phyloP scores from a whole-genome alignment of 2,888 invertebrate genomes.

The Drosophila nigricruria region DNA sequence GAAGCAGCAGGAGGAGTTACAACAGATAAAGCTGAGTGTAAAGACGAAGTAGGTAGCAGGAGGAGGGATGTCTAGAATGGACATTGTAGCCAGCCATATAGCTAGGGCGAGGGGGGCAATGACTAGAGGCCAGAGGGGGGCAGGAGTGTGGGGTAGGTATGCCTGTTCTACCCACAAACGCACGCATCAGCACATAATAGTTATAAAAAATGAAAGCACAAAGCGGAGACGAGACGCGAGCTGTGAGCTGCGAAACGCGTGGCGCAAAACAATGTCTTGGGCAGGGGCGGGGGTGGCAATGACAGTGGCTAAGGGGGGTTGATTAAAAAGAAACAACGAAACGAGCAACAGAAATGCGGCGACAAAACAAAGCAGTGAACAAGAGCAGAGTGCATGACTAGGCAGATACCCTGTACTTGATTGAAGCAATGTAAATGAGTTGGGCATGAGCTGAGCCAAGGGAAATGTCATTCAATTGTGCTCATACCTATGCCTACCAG shows the following conservation, averaged over 20 bases:
- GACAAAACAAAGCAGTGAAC: slow-evolving; percentile 19
- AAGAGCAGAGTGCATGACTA: neutral
- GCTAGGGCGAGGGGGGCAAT: neutral
- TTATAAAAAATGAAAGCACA: slow-evolving; percentile 66
- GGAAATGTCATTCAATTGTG: no score
- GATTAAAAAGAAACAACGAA: slow-evolving; percentile 21
- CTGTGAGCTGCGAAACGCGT: slow-evolving; percentile 12
- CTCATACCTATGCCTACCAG: no score
- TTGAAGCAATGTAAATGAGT: neutral
- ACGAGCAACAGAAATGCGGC: slow-evolving; percentile 13
- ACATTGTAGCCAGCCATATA: slow-evolving; percentile 25
- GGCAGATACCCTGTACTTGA: neutral
- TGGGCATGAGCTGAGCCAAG: neutral
- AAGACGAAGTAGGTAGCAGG: neutral
- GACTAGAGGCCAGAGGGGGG: neutral
- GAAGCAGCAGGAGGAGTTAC: neutral
- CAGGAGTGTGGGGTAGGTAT: neutral
- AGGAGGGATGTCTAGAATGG: neutral
- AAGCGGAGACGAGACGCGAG: slow-evolving; percentile 39
- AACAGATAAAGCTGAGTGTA: neutral
- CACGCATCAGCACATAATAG: slow-evolving; percentile 77
- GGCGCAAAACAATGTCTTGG: slow-evolving; percentile 8
- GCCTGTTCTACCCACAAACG: slow-evolving; percentile 46
- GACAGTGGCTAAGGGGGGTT: slow-evolving; percentile 1
- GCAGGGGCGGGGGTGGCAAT: neutral